A percentile compares a stretch with the other conserved stretches of the same genome.
Conservation (phyloP, 2,797 vertebrate genomes). For the Catharus ustulatus region DNA sequence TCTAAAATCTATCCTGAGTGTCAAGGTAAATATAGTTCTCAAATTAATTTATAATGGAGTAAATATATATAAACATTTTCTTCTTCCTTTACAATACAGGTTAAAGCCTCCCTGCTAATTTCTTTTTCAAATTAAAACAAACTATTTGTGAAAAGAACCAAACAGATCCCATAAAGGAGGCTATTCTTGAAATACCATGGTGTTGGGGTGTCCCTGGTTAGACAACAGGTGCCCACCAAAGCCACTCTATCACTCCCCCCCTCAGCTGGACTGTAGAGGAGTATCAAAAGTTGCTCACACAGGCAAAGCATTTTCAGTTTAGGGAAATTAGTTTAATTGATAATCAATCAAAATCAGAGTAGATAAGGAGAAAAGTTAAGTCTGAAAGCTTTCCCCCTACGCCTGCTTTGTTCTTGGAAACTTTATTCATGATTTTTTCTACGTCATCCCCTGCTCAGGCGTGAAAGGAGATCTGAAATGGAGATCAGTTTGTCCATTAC, state of each 20-base stretch:
- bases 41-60: background rate
- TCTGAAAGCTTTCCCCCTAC: background rate
- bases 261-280: background rate
- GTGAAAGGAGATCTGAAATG: background rate
- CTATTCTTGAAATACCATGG: background rate
- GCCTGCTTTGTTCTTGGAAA: background rate
- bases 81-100: background rate
- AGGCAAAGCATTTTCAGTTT: background rate
- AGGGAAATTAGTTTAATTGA: background rate
- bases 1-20: background rate
- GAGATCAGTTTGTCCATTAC: background rate
- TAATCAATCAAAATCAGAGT: background rate
- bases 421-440: accelerated
- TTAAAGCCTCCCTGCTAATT: background rate
- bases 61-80: background rate
- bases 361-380: background rate
- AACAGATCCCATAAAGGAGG: background rate
- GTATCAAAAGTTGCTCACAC: background rate
- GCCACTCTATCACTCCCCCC: background rate
- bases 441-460: accelerated
- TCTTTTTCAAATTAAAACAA: background rate
- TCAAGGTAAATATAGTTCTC: background rate
- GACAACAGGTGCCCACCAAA: background rate
- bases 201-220: background rate
- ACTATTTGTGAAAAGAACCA: background rate